Evolutionary conservation across 2,113 vertebrate species (phyloP).

Genomic region (Percina caprodes): DNA sequence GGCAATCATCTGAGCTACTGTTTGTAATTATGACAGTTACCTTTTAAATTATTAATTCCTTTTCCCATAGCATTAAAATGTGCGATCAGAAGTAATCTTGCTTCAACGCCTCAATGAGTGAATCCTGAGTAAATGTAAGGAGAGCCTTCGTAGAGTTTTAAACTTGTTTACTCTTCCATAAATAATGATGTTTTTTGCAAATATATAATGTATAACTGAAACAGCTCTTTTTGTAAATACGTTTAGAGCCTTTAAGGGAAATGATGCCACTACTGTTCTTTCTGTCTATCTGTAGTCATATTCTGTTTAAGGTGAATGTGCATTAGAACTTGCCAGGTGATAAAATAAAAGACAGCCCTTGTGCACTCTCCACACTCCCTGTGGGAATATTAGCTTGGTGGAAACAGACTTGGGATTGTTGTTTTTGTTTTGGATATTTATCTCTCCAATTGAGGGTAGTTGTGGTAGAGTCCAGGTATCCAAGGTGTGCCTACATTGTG

Average conservation of each 20-base stretch:
- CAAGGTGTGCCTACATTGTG: conserved; percentile 31
- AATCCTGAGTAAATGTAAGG: conserved; percentile 32
- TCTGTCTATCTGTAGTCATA: neutral
- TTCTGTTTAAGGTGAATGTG: conserved; percentile 21
- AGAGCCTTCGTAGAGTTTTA: conserved; percentile 14
- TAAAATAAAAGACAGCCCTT: conserved; percentile 25
- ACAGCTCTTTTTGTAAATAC: conserved; percentile 12
- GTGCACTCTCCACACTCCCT: conserved; percentile 39
- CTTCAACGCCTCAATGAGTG: neutral
- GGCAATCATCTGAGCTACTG: conserved; percentile 23
- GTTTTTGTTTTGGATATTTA: conserved; percentile 46
- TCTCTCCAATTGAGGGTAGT: conserved; percentile 3
- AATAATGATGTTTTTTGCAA: conserved; percentile 63
- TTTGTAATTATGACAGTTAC: conserved; percentile 43
- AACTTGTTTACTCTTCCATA: conserved; percentile 62
- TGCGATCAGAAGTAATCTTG: conserved; percentile 40
- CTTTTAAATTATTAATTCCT: conserved; percentile 47
- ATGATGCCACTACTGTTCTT: neutral
- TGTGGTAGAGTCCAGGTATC: conserved; percentile 22
- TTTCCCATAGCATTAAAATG: conserved; percentile 46
- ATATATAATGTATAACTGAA: conserved; percentile 38
- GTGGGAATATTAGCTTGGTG: conserved; percentile 36
- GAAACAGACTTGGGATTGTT: conserved; percentile 46
- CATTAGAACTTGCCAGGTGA: neutral
- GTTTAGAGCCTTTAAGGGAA: conserved; percentile 6